Evolutionary conservation across 2,113 vertebrate species (phyloP).

Genomic region (Petroica traversi): DNA sequence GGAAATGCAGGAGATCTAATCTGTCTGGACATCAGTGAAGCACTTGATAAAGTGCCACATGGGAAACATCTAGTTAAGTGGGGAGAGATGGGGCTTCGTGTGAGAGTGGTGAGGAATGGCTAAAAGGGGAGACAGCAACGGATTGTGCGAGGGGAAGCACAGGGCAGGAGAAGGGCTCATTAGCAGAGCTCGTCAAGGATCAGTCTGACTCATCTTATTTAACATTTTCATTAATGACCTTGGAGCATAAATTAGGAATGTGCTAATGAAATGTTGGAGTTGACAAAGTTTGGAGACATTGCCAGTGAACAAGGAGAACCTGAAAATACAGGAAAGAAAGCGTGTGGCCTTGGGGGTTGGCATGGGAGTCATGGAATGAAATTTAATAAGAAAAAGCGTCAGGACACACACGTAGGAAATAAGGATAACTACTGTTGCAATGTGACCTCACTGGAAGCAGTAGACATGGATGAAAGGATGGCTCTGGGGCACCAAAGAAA

Average conservation of each 20-base stretch:
- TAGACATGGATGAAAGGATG: not conserved
- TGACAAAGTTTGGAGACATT: constrained; percentile 56
- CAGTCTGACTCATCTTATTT: constrained; percentile 66
- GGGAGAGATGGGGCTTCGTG: not conserved
- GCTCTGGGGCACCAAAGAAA: not conserved
- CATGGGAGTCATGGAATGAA: not conserved
- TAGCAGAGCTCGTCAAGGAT: constrained; percentile 56
- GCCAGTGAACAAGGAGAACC: constrained; percentile 27
- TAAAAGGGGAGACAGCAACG: constrained; percentile 53
- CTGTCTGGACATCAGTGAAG: constrained; percentile 25
- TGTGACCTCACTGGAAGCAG: not conserved
- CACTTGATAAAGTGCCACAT: constrained; percentile 7
- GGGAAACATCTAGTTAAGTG: constrained; percentile 53
- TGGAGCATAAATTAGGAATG: constrained; percentile 62
- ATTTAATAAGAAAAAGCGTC: not conserved
- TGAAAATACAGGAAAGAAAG: not conserved
- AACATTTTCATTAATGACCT: constrained; percentile 69
- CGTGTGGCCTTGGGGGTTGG: not conserved
- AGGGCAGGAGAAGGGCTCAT: constrained; percentile 65
- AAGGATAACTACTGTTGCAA: not conserved
- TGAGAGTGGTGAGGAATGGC: constrained; percentile 57
- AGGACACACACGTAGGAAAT: not conserved
- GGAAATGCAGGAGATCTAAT: not conserved
- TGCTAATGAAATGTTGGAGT: constrained; percentile 60
- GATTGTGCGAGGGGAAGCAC: constrained; percentile 32